Percentiles rank a stretch among this genome's conserved stretches.
Evolutionary conservation across 2,113 vertebrate genomes (phyloP).

Genomic region (Macrotus californicus): DNA sequence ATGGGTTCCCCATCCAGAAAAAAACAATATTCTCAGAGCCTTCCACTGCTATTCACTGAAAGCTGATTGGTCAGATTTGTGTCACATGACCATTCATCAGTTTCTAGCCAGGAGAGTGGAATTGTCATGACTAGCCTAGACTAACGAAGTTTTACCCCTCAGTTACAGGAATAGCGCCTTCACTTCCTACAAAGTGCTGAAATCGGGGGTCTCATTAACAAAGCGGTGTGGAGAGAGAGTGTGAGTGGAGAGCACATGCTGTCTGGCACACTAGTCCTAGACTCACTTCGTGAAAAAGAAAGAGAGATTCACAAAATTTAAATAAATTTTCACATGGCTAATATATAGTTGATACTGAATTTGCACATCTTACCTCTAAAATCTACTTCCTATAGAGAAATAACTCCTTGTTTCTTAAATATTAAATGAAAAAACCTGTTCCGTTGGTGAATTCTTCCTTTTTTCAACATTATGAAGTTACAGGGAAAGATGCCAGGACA

Average conservation of each 20-base stretch:
- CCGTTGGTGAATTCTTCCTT: not conserved
- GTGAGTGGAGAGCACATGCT: not conserved
- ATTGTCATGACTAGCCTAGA: not conserved
- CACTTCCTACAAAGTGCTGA: not conserved
- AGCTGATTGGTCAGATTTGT: not conserved
- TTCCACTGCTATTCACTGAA: not conserved
- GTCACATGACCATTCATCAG: not conserved
- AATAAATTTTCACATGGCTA: not conserved
- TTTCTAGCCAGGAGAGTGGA: not conserved
- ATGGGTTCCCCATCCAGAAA: not conserved
- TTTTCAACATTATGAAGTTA: not conserved
- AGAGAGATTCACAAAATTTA: not conserved
- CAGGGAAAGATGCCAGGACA: not conserved
- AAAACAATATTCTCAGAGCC: not conserved
- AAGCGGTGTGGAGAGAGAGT: not conserved
- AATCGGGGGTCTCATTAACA: not conserved
- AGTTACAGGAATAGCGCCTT: rapidly evolving
- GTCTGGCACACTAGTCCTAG: not conserved
- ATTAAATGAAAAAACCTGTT: not conserved
- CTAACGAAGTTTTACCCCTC: not conserved
- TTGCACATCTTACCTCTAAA: not conserved
- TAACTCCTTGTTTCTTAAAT: not conserved
- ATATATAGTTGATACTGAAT: not conserved
- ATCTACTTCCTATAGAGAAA: not conserved
- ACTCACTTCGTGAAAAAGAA: not conserved